Conservation (phyloP, 2,113 vertebrate genomes). For the Cranoglanis bouderius region DNA sequence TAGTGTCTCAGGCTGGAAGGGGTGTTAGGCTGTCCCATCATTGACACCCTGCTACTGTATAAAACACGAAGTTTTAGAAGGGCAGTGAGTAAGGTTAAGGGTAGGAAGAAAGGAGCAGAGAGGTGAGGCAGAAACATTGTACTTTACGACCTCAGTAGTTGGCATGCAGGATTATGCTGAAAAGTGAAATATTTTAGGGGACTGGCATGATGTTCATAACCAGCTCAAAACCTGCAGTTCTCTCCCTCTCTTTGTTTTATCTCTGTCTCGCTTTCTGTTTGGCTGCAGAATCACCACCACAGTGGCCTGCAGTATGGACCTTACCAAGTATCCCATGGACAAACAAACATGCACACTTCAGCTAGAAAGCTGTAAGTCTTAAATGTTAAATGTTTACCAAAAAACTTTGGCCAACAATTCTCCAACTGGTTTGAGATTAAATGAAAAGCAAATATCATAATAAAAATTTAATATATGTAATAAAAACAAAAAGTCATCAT, state of each 20-base stretch:
- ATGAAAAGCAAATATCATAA: neutral
- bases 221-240: neutral
- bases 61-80: slow-evolving; percentile 32
- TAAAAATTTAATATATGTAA: neutral
- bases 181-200: slow-evolving; percentile 23
- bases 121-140: neutral
- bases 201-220: slow-evolving; percentile 11
- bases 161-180: slow-evolving; percentile 28
- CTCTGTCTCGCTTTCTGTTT: slow-evolving; percentile 12
- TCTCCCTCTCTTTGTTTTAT: neutral
- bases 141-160: slow-evolving; percentile 19
- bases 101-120: neutral
- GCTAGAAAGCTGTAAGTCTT: slow-evolving; percentile 88
- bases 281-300: slow-evolving; percentile 83
- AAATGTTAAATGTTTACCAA: neutral
- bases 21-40: slow-evolving; percentile 27
- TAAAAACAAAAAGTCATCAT: neutral
- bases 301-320: slow-evolving; percentile 90
- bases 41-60: slow-evolving; percentile 15
- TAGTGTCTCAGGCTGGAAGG: neutral
- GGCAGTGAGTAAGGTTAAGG: neutral
- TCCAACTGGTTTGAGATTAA: neutral
- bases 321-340: slow-evolving; percentile 92
- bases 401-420: neutral
- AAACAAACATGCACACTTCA: slow-evolving; percentile 89